Percentiles rank a stretch among this genome's conserved stretches.
These are phyloP conservation scores for Cataglyphis altisquamis DNA, from an alignment of 2,888 invertebrate genomes.

Conservation along the genomic window DNA sequence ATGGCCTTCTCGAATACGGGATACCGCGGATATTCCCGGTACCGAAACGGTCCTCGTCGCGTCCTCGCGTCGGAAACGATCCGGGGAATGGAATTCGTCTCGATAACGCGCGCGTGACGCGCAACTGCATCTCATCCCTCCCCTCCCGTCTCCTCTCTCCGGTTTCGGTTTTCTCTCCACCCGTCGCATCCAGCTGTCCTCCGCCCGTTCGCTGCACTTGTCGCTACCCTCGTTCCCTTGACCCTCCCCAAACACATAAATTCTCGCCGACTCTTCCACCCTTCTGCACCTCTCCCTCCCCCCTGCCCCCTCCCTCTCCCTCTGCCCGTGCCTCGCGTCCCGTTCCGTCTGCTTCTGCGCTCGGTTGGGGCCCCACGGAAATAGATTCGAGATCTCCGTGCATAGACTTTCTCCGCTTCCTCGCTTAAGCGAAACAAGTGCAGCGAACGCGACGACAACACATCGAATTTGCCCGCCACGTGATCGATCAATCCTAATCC, in stretches of 20 bases:
- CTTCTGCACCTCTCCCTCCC: too few species aligned
- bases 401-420: constrained; percentile 56
- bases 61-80: constrained; percentile 47
- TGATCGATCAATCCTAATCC: neutral
- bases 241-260: constrained; percentile 84
- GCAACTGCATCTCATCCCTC: constrained; percentile 42
- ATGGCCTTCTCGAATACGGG: constrained; percentile 36
- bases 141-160: neutral
- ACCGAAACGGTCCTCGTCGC: constrained; percentile 40
- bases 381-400: constrained; percentile 78
- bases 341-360: constrained; percentile 55
- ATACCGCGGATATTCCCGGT: constrained; percentile 45
- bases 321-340: neutral
- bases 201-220: constrained; percentile 79
- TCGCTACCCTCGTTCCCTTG: constrained; percentile 83
- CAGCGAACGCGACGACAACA: constrained; percentile 50
- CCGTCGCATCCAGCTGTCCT: constrained; percentile 77
- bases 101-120: constrained; percentile 51
- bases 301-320: neutral
- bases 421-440: constrained; percentile 68
- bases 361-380: constrained; percentile 76
- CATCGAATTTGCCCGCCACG: neutral
- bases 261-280: constrained; percentile 51
- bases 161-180: constrained; percentile 1
- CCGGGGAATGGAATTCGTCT: constrained; percentile 51